These are phyloP conservation scores for Arenaria interpres DNA, from an alignment of 2,113 vertebrate genomes.

Conservation along the genomic window DNA sequence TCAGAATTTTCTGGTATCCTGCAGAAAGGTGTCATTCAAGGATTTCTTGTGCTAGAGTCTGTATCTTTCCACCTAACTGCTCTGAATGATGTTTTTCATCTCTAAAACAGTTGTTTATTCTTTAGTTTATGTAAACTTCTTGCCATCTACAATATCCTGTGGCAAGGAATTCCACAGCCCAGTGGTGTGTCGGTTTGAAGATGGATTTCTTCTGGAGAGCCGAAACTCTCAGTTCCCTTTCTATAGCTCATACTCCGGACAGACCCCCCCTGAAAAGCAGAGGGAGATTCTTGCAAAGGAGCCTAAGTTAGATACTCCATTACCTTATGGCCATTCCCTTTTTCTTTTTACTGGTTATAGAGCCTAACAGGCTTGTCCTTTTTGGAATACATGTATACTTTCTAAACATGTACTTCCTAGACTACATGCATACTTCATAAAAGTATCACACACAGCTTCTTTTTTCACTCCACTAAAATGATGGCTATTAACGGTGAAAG, in stretches of 20 bases:
- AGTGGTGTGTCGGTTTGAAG: background rate
- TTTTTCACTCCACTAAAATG: background rate
- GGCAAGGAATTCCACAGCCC: background rate
- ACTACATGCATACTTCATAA: background rate
- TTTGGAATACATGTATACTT: background rate
- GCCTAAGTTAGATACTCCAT: accelerated
- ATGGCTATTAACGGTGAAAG: background rate
- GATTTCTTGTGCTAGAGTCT: background rate
- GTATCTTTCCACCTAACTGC: background rate
- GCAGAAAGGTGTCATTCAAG: background rate
- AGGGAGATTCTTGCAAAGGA: background rate
- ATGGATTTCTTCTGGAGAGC: accelerated
- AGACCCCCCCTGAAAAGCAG: background rate
- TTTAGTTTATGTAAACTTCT: background rate
- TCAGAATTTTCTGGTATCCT: background rate
- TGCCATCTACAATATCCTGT: background rate
- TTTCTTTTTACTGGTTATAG: background rate
- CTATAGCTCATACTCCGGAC: accelerated
- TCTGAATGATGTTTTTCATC: background rate
- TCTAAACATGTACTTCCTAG: background rate
- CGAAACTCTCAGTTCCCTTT: background rate
- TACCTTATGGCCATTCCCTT: background rate
- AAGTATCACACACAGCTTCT: background rate
- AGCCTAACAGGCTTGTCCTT: background rate
- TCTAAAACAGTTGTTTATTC: background rate